Percentiles rank a stretch among this genome's conserved stretches.
phyloP scores from a whole-genome alignment of 2,888 invertebrate genomes.

The Coecobrya sp. region DNA sequence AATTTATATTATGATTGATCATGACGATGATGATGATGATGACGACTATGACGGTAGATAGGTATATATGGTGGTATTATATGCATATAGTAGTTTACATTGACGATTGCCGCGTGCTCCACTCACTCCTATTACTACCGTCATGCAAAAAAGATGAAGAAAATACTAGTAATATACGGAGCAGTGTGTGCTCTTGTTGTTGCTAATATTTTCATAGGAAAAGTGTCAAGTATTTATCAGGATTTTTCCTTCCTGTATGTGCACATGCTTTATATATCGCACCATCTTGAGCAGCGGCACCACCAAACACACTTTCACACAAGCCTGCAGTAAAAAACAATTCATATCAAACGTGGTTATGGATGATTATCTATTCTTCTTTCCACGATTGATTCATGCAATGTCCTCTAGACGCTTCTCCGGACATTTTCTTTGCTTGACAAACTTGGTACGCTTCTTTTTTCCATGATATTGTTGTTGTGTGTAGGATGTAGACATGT shows the following conservation, averaged over 20 bases:
- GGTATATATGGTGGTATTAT: not conserved
- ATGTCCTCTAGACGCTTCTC: not conserved
- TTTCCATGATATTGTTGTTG: not conserved
- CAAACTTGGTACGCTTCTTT: not conserved
- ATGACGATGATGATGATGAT: conserved; percentile 15
- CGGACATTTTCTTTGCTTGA: not conserved
- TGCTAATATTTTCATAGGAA: not conserved
- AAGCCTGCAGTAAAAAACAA: not conserved
- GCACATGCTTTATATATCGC: not conserved
- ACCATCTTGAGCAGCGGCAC: not conserved
- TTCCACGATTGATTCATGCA: not conserved
- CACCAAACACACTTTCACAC: not conserved
- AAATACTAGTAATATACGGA: not conserved
- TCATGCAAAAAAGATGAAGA: not conserved
- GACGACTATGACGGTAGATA: conserved; percentile 3
- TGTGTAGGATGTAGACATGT: not conserved
- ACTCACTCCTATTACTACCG: not conserved
- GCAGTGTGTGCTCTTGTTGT: not conserved
- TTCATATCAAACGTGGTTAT: no score
- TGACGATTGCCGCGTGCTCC: not conserved
- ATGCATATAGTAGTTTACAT: not conserved
- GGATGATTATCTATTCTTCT: no score
- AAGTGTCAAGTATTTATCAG: conserved; percentile 28
- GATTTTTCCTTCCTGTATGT: conserved; percentile 3
- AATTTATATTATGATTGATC: conserved; percentile 58